Percentiles rank a stretch among this genome's conserved stretches.
Evolutionary conservation across 2,113 vertebrate genomes (phyloP).

Genomic region (Scatophagus argus): DNA sequence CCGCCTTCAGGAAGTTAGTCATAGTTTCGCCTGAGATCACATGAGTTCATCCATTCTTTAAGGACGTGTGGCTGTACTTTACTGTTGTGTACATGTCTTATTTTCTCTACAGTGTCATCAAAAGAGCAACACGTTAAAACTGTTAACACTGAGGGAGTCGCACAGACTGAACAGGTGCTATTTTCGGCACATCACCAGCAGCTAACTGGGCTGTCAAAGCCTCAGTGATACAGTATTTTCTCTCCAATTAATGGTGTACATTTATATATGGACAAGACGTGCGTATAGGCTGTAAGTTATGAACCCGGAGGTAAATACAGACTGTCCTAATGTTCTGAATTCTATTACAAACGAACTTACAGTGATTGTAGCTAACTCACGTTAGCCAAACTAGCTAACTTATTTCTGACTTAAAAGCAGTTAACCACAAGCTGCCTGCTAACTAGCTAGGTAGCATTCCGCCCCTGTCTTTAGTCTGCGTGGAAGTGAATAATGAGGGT

Average conservation of each 20-base stretch:
- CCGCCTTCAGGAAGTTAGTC: background rate
- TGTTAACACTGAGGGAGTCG: background rate
- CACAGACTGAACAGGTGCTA: background rate
- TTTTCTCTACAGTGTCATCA: too few species aligned
- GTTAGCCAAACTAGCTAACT: constrained; percentile 45
- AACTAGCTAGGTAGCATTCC: rapidly evolving
- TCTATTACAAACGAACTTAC: background rate
- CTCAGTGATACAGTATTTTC: too few species aligned
- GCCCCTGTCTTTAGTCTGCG: background rate
- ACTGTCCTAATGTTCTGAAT: background rate
- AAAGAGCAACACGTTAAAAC: background rate
- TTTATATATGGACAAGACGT: background rate
- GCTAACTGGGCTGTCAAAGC: background rate
- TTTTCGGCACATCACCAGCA: background rate
- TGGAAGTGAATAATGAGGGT: rapidly evolving
- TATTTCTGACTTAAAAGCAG: background rate
- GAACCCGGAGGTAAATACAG: background rate
- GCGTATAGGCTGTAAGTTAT: background rate
- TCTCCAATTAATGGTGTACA: background rate
- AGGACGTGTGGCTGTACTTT: background rate
- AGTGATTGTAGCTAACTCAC: constrained; percentile 9
- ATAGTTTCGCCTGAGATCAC: background rate
- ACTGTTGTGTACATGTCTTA: background rate
- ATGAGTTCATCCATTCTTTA: background rate
- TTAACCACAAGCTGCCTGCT: background rate